Evolutionary conservation across 2,888 invertebrate species (phyloP).

Genomic region (Digitonthophagus gazella): DNA sequence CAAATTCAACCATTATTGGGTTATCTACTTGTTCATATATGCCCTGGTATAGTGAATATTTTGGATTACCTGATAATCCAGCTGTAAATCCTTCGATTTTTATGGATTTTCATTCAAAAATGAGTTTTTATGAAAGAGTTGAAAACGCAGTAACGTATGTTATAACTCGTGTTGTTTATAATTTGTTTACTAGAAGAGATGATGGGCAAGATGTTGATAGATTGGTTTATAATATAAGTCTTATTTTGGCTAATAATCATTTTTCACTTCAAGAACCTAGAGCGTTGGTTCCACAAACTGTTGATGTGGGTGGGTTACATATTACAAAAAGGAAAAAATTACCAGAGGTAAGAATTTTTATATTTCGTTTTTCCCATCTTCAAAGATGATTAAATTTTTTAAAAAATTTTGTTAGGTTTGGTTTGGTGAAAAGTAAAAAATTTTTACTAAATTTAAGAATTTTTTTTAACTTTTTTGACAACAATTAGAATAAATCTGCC

Average conservation of each 20-base stretch:
- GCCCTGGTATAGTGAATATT: slow-evolving; percentile 50
- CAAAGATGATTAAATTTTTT: too few species aligned
- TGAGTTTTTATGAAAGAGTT: slow-evolving; percentile 36
- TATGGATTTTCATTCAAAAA: slow-evolving; percentile 38
- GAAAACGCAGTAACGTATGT: slow-evolving; percentile 34
- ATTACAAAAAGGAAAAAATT: slow-evolving; percentile 42
- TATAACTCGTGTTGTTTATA: slow-evolving; percentile 21
- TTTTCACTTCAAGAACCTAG: slow-evolving; percentile 50
- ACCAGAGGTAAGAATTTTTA: slow-evolving; percentile 38
- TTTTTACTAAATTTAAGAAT: too few species aligned
- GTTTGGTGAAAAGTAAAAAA: too few species aligned
- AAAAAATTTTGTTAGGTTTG: too few species aligned
- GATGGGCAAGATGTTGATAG: slow-evolving; percentile 43
- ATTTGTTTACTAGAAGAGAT: slow-evolving; percentile 31
- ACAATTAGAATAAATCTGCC: too few species aligned
- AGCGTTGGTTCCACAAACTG: slow-evolving; percentile 52
- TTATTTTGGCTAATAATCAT: slow-evolving; percentile 54
- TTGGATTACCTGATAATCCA: slow-evolving; percentile 53
- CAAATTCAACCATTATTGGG: slow-evolving; percentile 58
- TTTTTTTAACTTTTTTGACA: too few species aligned
- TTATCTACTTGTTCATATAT: slow-evolving; percentile 53
- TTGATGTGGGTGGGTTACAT: slow-evolving; percentile 58
- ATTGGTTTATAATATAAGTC: slow-evolving; percentile 52
- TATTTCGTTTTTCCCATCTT: too few species aligned
- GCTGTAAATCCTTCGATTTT: slow-evolving; percentile 52